These are phyloP conservation scores for Bolinopsis microptera DNA, from an alignment of 37 sponge, comb jelly and placozoan species.

Conservation along the genomic window DNA sequence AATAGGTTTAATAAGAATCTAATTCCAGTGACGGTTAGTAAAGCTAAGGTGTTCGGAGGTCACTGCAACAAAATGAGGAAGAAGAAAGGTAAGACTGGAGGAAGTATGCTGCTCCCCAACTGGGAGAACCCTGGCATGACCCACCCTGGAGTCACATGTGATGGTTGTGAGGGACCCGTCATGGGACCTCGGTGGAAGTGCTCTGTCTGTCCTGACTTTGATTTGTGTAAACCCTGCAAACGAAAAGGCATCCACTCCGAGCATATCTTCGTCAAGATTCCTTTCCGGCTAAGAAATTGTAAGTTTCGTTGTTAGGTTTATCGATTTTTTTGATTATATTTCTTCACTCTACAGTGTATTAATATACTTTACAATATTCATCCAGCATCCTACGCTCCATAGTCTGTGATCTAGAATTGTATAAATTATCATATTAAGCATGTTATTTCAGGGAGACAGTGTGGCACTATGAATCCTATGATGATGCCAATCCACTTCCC, in stretches of 20 bases:
- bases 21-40: not conserved
- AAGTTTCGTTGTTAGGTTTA: too few species aligned
- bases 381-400: too few species aligned
- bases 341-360: too few species aligned
- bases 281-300: conserved; percentile 11
- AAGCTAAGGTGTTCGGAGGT: not conserved
- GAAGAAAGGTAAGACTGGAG: not conserved
- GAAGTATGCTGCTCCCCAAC: conserved; percentile 12
- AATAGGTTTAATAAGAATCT: too few species aligned
- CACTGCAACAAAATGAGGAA: conserved; percentile 21
- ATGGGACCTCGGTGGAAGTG: conserved; percentile 52
- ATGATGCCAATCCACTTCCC: not conserved
- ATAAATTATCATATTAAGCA: too few species aligned
- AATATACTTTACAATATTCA: too few species aligned
- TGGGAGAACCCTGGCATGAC: conserved; percentile 8
- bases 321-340: too few species aligned
- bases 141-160: conserved; percentile 47
- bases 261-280: conserved; percentile 39
- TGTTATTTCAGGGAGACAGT: not conserved
- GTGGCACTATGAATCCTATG: not conserved
- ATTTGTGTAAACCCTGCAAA: conserved; percentile 54
- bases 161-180: conserved; percentile 60
- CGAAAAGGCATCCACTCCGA: conserved; percentile 33
- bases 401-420: too few species aligned
- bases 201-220: conserved; percentile 12